Evolutionary conservation across 2,797 vertebrate genomes (phyloP).

Genomic region (Platalea minor): DNA sequence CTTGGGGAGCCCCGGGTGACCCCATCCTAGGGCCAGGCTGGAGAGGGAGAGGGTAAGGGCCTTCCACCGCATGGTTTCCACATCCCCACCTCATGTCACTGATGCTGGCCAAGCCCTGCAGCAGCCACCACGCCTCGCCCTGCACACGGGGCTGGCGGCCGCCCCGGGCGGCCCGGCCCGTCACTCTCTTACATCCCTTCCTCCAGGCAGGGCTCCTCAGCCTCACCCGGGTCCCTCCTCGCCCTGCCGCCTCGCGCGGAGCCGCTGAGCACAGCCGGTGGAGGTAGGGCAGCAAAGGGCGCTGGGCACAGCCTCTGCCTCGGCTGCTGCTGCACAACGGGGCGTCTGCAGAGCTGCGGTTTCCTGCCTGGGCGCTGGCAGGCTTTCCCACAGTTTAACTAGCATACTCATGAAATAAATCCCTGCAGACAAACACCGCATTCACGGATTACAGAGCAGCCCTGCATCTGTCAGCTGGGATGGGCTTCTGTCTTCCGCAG

Average conservation of each 20-base stretch:
- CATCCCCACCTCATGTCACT: background rate
- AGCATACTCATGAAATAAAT: background rate
- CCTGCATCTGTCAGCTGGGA: background rate
- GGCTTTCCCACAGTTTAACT: background rate
- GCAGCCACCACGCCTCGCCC: background rate
- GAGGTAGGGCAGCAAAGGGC: background rate
- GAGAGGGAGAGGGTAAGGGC: background rate
- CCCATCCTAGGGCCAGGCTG: background rate
- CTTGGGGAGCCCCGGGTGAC: background rate
- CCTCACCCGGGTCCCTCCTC: background rate
- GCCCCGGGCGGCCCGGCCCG: background rate
- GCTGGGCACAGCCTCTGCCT: background rate
- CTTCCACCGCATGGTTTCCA: background rate
- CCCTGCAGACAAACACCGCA: background rate
- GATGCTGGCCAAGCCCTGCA: background rate
- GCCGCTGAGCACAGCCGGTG: rapidly evolving
- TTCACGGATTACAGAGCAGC: background rate
- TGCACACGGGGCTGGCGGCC: background rate
- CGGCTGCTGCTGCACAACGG: rapidly evolving
- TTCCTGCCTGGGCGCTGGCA: background rate
- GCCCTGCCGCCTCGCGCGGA: rapidly evolving
- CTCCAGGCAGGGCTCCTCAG: background rate
- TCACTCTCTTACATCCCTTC: background rate
- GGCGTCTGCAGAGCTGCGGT: background rate
- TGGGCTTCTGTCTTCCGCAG: background rate